A percentile compares a stretch with the other conserved stretches of the same genome.
Conservation (phyloP, 1,140 invertebrate species). For the Aphaenogaster rudis region DNA sequence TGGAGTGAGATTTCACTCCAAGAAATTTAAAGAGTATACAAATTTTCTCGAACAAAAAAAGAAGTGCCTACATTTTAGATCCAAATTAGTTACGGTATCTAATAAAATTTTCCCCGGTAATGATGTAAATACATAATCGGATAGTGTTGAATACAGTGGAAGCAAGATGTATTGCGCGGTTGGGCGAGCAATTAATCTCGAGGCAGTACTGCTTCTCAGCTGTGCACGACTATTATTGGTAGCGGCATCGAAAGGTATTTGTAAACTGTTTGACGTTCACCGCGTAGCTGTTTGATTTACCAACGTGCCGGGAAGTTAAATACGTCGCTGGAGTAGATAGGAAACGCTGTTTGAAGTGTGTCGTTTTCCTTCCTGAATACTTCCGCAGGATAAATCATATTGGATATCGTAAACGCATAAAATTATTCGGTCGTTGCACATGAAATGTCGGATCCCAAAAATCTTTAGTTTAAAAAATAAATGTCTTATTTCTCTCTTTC, state of each 20-base stretch:
- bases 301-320: slow-evolving; percentile 70
- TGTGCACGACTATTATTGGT: slow-evolving; percentile 72
- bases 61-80: background rate
- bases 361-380: slow-evolving; percentile 19
- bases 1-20: too few relatives aligned
- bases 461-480: background rate
- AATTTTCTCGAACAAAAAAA: background rate
- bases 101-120: background rate
- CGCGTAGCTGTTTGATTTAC: slow-evolving; percentile 56
- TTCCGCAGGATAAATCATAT: slow-evolving; percentile 17
- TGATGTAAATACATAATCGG: background rate
- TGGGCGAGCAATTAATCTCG: slow-evolving; percentile 46
- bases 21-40: too few relatives aligned
- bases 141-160: background rate
- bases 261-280: slow-evolving; percentile 67
- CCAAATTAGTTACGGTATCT: background rate
- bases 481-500: background rate
- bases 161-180: background rate
- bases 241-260: slow-evolving; percentile 62
- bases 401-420: slow-evolving; percentile 8
- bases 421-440: slow-evolving; percentile 33
- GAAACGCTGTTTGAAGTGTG: slow-evolving; percentile 48
- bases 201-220: slow-evolving; percentile 18
- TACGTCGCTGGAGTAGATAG: slow-evolving; percentile 1
- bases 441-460: background rate